Percentiles rank a stretch among this genome's conserved stretches.
These are phyloP conservation scores for Asobara japonica DNA, from an alignment of 1,140 invertebrate species.

Conservation along the genomic window DNA sequence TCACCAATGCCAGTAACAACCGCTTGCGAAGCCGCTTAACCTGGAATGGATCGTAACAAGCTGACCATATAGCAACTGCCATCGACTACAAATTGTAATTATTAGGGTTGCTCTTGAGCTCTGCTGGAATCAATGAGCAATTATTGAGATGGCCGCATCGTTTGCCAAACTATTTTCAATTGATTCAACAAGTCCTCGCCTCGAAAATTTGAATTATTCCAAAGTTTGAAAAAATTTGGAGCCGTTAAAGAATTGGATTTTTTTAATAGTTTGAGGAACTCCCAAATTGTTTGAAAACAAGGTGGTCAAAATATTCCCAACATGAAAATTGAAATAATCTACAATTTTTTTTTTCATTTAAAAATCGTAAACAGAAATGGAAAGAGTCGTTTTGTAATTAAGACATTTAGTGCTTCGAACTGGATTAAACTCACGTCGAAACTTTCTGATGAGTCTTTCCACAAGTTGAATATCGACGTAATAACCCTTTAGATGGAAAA, in stretches of 20 bases:
- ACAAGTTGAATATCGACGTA: background rate
- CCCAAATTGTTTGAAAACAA: background rate
- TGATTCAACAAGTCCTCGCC: no score
- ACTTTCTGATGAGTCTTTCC: background rate
- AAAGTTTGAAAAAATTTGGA: no score
- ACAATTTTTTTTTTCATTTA: no score
- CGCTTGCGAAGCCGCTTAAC: background rate
- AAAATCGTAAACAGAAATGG: no score
- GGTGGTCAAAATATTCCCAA: no score
- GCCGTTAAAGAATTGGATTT: no score
- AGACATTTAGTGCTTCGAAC: no score
- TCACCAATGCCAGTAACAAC: background rate
- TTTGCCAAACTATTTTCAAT: background rate
- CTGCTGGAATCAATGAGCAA: background rate
- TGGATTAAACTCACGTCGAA: background rate
- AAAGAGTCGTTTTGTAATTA: no score
- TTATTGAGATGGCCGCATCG: background rate
- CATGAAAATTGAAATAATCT: no score
- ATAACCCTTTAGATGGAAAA: background rate
- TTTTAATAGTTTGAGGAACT: background rate
- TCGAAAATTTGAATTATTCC: no score
- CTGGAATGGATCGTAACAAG: background rate
- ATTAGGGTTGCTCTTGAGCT: background rate
- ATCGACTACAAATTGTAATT: background rate
- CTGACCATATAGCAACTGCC: background rate